Evolutionary conservation across 2,797 vertebrate species (phyloP), one percentile per base, ranked within the genome.

Genomic region (Spinus pinus): DNA sequence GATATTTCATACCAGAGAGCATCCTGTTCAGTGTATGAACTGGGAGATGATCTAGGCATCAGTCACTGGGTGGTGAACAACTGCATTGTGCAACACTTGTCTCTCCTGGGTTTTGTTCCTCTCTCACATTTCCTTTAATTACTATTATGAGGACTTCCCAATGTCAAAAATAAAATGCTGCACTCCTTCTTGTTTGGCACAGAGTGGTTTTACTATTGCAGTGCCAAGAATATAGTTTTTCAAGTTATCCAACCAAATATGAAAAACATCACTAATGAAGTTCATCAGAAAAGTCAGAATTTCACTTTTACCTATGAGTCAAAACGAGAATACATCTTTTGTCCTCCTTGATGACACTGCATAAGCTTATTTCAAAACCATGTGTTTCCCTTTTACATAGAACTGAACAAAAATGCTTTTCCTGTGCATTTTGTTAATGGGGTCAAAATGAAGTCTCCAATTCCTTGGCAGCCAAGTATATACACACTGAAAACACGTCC

Each of bases 341-440:
- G 2, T n/a, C 24, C 23, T 77, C 25, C 28, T 50, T 62, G 14
- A 87, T 31, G 17, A 90, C 31, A 69, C 27, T 28, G 6, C 42
- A 37, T 23, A 72, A 72, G 39, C 5, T 70, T 85, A 61, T 62
- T 86, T 84, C 57, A 72, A 81, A 86, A 78, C 10, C 12, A 7
- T 12, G 24, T n/a, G 4, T 67, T 81, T 85, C 65, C 42, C 65
- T 41, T 86, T 64, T 47, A 69, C 50, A 88, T 6, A 80, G 20
- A 85, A 71, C 3, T 47, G 25, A 89, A 80, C 7, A 71, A 72
- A 94, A 94, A 57, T 10, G 4, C 10, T 88, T 92, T 41, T 54
- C 51, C 37, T 22, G 33, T 23, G 19, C 17, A 46, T 27, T 65
- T 72, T 46, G 10, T 78, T 84, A 81, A 65, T 9, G 31, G 23